Base-by-base conservation (phyloP, 2,113 vertebrate genomes). In the Leucopsar rothschildi region DNA sequence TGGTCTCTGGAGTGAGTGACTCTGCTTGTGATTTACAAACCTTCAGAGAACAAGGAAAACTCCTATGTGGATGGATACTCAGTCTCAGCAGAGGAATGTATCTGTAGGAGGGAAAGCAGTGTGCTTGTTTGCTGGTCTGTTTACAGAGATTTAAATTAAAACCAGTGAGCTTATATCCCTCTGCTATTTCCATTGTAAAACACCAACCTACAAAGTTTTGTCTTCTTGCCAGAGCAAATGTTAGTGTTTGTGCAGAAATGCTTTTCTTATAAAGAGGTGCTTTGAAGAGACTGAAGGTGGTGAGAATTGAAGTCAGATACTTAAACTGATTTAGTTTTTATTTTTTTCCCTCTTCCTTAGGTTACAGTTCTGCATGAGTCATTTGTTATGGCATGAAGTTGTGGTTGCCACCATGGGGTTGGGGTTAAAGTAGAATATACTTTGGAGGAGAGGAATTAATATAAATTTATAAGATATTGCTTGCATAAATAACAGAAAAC, bases 401-500 rank as follows among this genome's bases (percentile, higher is more conserved):
- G 53, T 73, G 60, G 44, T 93, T 94, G 73, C 37, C 42, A 64
- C 57, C 14, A 12, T 87, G 23, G 49, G 33, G 50, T 65, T 92
- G 76, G 90, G 66, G 53, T 82, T 92, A 87, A 96, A 84, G 56
- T 92, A 59, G 63, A 87, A 73, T 72, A 85, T 35, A 70, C 86
- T 55, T 82, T 72, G 86, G 53, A 95, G 50, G 68, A 95, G 87
- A 84, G 82, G 53, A 88, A 72, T 92, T 92, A 70, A 77, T 93
- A 93, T 28, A 91, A 93, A 91, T 91, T 86, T 75, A 63, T 90
- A 86, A 91, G 76, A 47, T 94, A 88, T 66, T 96, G 95, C 68
- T 96, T 55, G 61, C 93, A 95, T 96, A 86, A 97, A 97, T 97
- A 97, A 93, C 72, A 90, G 61, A 78, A 80, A 82, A 86, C 89